Conservation (phyloP, 2,888 invertebrate genomes). For the Dorcus hopei region DNA sequence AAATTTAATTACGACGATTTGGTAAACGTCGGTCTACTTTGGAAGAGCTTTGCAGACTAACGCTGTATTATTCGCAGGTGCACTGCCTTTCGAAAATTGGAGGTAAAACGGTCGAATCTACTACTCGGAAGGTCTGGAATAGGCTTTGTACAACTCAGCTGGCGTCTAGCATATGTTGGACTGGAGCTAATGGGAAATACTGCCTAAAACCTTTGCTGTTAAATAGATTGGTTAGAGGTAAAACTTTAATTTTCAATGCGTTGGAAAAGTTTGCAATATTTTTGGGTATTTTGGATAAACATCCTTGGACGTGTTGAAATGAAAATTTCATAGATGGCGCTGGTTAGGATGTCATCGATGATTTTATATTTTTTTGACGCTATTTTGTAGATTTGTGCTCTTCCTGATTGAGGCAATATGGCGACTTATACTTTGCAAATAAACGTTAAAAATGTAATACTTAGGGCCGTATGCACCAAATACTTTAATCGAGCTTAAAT, state of each 20-base stretch:
- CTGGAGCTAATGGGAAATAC: conserved; percentile 21
- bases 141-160: conserved; percentile 18
- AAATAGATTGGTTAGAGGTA: conserved; percentile 19
- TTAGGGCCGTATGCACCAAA: too few relatives aligned
- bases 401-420: too few relatives aligned
- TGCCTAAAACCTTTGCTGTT: conserved; percentile 15
- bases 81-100: conserved; percentile 15
- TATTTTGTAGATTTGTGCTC: too few relatives aligned
- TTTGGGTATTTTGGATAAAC: too few relatives aligned
- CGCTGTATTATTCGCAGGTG: conserved; percentile 5
- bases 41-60: background rate
- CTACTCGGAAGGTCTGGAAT: conserved; percentile 20
- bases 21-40: conserved; percentile 5
- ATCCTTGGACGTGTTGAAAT: too few relatives aligned
- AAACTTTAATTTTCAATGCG: background rate
- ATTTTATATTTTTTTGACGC: too few relatives aligned
- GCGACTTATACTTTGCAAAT: too few relatives aligned
- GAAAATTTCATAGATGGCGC: too few relatives aligned
- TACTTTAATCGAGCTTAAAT: too few relatives aligned
- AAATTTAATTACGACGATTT: conserved; percentile 18
- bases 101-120: conserved; percentile 18
- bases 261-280: background rate
- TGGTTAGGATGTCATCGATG: too few relatives aligned
- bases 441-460: too few relatives aligned
- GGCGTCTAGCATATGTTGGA: conserved; percentile 21